Evolutionary conservation across 2,113 vertebrate species (phyloP).

Genomic region (Okapia johnstoni): DNA sequence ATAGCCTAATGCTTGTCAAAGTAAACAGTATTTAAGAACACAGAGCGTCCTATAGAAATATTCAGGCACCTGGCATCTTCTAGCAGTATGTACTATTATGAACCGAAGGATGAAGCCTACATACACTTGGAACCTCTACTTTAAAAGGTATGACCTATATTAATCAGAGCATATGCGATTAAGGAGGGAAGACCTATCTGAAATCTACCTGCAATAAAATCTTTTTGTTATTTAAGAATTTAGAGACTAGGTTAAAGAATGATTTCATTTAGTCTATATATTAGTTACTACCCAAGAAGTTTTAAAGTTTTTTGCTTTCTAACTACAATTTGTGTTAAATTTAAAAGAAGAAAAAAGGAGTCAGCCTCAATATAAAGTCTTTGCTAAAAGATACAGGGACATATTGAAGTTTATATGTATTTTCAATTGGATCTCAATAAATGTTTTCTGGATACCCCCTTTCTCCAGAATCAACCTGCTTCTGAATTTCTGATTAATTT

Average conservation of each 20-base stretch:
- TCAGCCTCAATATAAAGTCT: background rate
- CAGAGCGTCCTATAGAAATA: background rate
- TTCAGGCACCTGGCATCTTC: background rate
- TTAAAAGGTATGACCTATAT: background rate
- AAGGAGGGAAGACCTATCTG: background rate
- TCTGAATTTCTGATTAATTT: background rate
- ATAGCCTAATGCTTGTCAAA: background rate
- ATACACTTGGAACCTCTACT: background rate
- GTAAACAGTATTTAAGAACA: background rate
- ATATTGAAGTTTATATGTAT: background rate
- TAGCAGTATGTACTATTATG: no score
- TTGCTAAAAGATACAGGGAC: background rate
- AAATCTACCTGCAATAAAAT: background rate
- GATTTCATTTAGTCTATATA: background rate
- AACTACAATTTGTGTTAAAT: background rate
- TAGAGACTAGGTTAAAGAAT: background rate
- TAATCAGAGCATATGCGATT: background rate
- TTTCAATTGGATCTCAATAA: background rate
- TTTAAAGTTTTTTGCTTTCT: background rate
- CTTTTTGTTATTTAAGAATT: background rate
- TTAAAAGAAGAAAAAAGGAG: background rate
- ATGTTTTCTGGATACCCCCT: background rate
- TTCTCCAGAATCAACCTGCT: background rate
- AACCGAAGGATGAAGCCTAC: background rate
- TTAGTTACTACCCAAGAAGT: background rate